These are phyloP conservation scores for Pseudomyrmex flavicornis DNA, from an alignment of 1,140 invertebrate species.

Conservation along the genomic window DNA sequence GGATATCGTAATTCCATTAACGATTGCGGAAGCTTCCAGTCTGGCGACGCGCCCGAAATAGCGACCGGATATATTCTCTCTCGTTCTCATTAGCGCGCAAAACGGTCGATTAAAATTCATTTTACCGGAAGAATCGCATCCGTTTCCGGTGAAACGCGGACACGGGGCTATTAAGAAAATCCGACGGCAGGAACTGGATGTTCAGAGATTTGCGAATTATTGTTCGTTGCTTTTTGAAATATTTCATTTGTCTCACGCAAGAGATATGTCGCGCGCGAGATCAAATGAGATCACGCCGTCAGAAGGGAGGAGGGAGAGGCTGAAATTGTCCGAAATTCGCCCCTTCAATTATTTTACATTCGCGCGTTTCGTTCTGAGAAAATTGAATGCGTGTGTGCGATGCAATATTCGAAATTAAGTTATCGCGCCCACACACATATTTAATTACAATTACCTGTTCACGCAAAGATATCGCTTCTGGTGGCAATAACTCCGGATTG, in stretches of 20 bases:
- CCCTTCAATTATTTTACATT: too few species aligned
- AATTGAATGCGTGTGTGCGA: too few species aligned
- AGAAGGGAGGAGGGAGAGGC: too few species aligned
- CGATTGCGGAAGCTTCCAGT: conserved; percentile 34
- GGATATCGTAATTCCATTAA: conserved; percentile 73
- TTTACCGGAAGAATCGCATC: conserved; percentile 44
- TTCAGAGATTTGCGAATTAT: not conserved
- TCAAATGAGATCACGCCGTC: too few species aligned
- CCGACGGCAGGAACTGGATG: conserved; percentile 23
- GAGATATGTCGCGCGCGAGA: not conserved
- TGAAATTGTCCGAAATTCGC: too few species aligned
- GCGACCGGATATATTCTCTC: conserved; percentile 52
- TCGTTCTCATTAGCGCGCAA: conserved; percentile 41
- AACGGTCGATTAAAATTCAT: conserved; percentile 55
- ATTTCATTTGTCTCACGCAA: not conserved
- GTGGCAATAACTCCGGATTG: conserved; percentile 88
- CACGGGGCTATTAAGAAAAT: conserved; percentile 11
- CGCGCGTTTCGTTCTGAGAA: not conserved
- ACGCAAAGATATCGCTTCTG: conserved; percentile 87
- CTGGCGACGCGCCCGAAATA: conserved; percentile 54
- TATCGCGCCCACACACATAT: not conserved
- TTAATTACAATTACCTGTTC: conserved; percentile 68
- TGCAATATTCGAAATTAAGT: too few species aligned
- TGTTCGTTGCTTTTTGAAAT: conserved; percentile 34
- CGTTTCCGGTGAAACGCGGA: conserved; percentile 28